These are phyloP conservation scores for Onthophagus sagittarius DNA, from an alignment of 2,888 invertebrate genomes.

Conservation along the genomic window DNA sequence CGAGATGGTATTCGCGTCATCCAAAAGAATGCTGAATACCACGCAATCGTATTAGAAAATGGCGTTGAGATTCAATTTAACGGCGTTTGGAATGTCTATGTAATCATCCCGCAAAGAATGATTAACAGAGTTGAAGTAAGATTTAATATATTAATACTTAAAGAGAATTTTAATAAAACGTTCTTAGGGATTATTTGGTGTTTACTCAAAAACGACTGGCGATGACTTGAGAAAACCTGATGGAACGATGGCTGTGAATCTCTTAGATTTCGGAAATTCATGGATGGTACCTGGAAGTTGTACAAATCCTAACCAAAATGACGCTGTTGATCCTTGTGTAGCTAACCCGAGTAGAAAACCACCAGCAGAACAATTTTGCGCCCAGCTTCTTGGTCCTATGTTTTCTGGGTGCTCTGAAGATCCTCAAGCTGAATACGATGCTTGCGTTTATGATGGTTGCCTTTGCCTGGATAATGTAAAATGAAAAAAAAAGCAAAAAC, in stretches of 20 bases:
- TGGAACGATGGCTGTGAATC: slow-evolving; percentile 6
- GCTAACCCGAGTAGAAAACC: not conserved
- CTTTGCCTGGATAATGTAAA: slow-evolving; percentile 12
- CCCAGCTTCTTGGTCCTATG: not conserved
- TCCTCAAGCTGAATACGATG: slow-evolving; percentile 6
- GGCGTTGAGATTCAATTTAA: slow-evolving; percentile 10
- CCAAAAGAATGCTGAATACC: not conserved
- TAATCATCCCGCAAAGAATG: slow-evolving; percentile 4
- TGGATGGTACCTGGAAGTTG: slow-evolving; percentile 13
- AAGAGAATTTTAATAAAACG: not conserved
- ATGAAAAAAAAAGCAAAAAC: not conserved
- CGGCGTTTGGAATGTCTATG: not conserved
- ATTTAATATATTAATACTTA: not conserved
- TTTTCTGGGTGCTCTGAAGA: slow-evolving; percentile 10
- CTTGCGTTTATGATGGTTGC: slow-evolving; percentile 16
- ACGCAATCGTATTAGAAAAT: not conserved
- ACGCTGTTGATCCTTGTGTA: slow-evolving; percentile 8
- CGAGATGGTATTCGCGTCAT: not conserved
- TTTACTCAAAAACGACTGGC: not conserved
- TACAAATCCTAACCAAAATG: not conserved
- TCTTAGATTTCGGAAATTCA: slow-evolving; percentile 8
- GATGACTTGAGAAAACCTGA: slow-evolving; percentile 13
- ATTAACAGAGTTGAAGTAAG: slow-evolving; percentile 13
- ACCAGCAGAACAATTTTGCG: slow-evolving; percentile 7
- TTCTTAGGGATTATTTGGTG: slow-evolving; percentile 14